Conservation (phyloP, 2,113 vertebrate species). For the Nothocercus julius region DNA sequence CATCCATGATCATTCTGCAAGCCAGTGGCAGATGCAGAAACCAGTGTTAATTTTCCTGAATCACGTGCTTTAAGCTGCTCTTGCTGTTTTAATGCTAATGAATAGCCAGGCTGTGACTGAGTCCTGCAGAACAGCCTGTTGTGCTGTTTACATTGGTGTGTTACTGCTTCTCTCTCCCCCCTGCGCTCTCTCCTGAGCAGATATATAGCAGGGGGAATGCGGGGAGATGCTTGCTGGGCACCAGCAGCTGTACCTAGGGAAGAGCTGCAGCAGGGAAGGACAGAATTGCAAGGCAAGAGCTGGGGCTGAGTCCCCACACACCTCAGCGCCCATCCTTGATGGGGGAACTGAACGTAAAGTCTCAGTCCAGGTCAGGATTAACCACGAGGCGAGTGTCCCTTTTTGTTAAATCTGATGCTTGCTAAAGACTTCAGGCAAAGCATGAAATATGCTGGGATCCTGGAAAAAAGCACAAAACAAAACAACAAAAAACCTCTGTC, state of each 20-base stretch:
- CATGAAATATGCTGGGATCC: background rate
- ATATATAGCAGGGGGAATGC: background rate
- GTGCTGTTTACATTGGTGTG: rapidly evolving
- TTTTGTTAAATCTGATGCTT: background rate
- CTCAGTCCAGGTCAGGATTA: background rate
- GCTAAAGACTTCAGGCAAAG: background rate
- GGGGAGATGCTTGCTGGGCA: background rate
- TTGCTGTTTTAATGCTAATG: background rate
- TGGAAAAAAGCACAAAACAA: background rate
- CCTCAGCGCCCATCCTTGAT: background rate
- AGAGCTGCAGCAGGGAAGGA: background rate
- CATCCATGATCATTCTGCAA: background rate
- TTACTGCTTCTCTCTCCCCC: background rate
- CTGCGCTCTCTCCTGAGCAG: background rate
- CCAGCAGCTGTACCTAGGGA: background rate
- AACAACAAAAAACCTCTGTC: background rate
- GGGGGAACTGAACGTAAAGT: background rate
- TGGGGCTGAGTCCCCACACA: background rate
- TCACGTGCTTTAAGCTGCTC: rapidly evolving
- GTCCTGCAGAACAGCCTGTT: background rate
- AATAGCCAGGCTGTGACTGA: background rate
- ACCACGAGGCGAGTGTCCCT: background rate
- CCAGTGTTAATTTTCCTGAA: background rate
- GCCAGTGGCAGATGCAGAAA: background rate
- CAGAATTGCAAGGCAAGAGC: background rate